These are phyloP conservation scores for Eumerus sabulonum DNA, from an alignment of 2,888 invertebrate species.

Conservation along the genomic window DNA sequence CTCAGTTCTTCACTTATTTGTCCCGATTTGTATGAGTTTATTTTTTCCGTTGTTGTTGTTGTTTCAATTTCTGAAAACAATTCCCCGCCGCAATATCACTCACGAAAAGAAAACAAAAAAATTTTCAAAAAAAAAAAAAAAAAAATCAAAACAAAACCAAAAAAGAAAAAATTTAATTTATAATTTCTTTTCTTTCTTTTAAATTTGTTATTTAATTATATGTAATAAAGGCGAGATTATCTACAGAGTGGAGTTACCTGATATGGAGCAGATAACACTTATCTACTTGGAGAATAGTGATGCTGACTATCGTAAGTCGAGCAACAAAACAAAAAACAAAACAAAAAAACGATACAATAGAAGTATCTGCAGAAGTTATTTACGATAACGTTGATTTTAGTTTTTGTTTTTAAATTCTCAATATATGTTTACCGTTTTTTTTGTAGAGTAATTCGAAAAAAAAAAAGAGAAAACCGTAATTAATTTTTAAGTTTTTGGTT, in stretches of 20 bases:
- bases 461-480: constrained; percentile 21
- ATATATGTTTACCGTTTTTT: no score
- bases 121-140: no score
- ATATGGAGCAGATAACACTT: constrained; percentile 96
- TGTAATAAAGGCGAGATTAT: constrained; percentile 88
- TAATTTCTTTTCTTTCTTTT: constrained; percentile 69
- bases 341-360: constrained; percentile 66
- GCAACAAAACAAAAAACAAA: constrained; percentile 74
- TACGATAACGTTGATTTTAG: constrained; percentile 49
- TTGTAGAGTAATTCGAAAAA: constrained; percentile 58
- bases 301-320: constrained; percentile 80
- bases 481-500: constrained; percentile 42
- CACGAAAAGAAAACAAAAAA: constrained; percentile 66
- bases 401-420: constrained; percentile 45
- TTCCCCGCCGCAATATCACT: constrained; percentile 57
- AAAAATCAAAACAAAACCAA: constrained; percentile 38
- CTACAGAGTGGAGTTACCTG: constrained; percentile 95
- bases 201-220: constrained; percentile 68
- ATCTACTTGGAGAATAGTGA: constrained; percentile 92
- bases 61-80: constrained; percentile 59
- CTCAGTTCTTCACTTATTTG: constrained; percentile 50
- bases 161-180: constrained; percentile 57
- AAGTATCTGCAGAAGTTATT: constrained; percentile 62
- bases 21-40: constrained; percentile 39
- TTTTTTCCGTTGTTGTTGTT: constrained; percentile 30